Conservation (phyloP, 2,888 invertebrate species). For the Pristionchus mayeri region DNA sequence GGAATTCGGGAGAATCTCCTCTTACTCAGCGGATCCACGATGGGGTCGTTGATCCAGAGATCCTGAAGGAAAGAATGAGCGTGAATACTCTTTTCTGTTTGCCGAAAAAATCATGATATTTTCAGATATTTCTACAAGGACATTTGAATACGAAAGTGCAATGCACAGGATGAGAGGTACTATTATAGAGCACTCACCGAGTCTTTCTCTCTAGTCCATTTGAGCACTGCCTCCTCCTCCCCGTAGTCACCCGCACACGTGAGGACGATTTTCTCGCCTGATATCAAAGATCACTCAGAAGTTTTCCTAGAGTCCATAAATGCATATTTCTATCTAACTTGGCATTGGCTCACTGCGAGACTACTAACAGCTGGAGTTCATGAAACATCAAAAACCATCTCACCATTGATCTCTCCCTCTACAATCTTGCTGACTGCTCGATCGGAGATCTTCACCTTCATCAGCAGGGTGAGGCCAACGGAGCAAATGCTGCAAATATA, state of each 20-base stretch:
- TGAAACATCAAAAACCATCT: not conserved
- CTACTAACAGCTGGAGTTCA: too few species aligned
- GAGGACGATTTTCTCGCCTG: constrained; percentile 76
- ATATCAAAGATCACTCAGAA: not conserved
- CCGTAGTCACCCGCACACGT: constrained; percentile 79
- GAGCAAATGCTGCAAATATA: constrained; percentile 56
- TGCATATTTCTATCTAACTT: too few species aligned
- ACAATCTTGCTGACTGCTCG: constrained; percentile 78
- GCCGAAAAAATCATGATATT: too few species aligned
- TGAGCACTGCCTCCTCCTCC: constrained; percentile 79
- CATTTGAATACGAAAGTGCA: too few species aligned
- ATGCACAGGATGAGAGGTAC: too few species aligned
- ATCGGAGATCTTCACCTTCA: constrained; percentile 79
- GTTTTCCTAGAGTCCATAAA: too few species aligned
- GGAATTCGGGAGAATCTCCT: constrained; percentile 49
- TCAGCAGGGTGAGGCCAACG: constrained; percentile 76
- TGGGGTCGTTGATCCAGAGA: constrained; percentile 75
- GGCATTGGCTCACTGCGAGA: too few species aligned
- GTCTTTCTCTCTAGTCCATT: constrained; percentile 77
- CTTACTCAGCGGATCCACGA: constrained; percentile 53
- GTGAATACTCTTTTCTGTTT: not conserved
- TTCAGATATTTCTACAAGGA: too few species aligned
- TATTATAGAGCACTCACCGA: constrained; percentile 75
- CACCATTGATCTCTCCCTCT: constrained; percentile 67
- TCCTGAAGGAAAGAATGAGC: constrained; percentile 57